phyloP scores from a whole-genome alignment of 2,888 invertebrate species.

The Lottia gigantea region DNA sequence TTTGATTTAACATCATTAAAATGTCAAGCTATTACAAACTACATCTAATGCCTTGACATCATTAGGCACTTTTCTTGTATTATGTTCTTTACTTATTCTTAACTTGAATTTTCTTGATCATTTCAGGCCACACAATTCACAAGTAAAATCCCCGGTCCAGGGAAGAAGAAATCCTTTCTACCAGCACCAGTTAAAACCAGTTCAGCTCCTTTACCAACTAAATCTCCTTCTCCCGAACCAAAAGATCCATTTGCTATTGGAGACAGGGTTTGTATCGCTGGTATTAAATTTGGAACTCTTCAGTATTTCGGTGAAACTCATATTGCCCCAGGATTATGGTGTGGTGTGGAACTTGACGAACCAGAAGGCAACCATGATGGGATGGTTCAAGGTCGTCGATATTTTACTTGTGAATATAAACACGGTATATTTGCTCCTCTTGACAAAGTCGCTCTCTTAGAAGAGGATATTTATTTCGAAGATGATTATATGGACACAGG shows the following conservation, averaged over 20 bases:
- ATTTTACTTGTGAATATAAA: constrained; percentile 74
- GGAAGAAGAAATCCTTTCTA: constrained; percentile 47
- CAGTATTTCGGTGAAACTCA: constrained; percentile 73
- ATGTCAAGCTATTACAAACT: too few species aligned
- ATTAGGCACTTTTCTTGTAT: too few species aligned
- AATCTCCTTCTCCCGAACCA: neutral
- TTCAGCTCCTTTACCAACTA: constrained; percentile 18
- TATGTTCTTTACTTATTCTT: too few species aligned
- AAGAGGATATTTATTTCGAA: constrained; percentile 18
- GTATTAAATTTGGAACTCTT: constrained; percentile 71
- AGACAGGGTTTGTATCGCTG: constrained; percentile 68
- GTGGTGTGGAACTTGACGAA: constrained; percentile 75
- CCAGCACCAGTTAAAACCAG: constrained; percentile 35
- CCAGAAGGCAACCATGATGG: constrained; percentile 77
- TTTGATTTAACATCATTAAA: too few species aligned
- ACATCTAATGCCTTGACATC: too few species aligned
- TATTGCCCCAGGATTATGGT: constrained; percentile 74
- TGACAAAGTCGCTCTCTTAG: constrained; percentile 70
- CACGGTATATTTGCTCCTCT: constrained; percentile 77
- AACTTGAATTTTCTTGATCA: too few species aligned
- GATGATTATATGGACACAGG: neutral
- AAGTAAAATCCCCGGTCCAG: constrained; percentile 26
- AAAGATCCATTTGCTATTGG: constrained; percentile 59
- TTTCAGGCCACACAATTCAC: constrained; percentile 32
- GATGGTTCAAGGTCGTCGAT: constrained; percentile 73